These are phyloP conservation scores for Schizaphis graminum DNA, from an alignment of 2,888 invertebrate species.

Conservation along the genomic window DNA sequence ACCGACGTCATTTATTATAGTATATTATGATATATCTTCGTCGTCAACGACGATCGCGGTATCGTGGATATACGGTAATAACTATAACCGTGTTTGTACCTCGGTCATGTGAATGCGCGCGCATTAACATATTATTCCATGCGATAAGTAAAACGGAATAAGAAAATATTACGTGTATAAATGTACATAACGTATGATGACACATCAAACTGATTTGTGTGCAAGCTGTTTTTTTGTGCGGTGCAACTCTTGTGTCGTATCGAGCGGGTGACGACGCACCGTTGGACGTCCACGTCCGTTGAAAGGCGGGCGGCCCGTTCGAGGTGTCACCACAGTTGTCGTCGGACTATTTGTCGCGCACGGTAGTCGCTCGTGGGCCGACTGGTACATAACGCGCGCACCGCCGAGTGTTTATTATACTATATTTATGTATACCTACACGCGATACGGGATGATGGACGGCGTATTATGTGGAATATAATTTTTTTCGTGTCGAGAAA, in stretches of 20 bases:
- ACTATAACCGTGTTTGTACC: neutral
- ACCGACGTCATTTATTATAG: slow-evolving; percentile 5
- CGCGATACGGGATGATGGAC: slow-evolving; percentile 11
- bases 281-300: slow-evolving; percentile 42
- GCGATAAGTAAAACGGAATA: neutral
- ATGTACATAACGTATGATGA: neutral
- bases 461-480: slow-evolving; percentile 20
- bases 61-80: neutral
- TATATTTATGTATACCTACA: neutral
- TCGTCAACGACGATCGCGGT: neutral
- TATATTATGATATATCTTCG: neutral
- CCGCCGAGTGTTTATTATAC: neutral
- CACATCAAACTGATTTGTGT: slow-evolving; percentile 58
- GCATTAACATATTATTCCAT: neutral
- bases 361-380: slow-evolving; percentile 54
- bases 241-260: neutral
- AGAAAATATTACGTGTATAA: neutral
- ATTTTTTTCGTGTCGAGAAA: slow-evolving; percentile 34
- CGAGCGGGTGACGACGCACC: slow-evolving; percentile 27
- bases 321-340: slow-evolving; percentile 57
- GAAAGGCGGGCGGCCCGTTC: slow-evolving; percentile 47
- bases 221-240: slow-evolving; percentile 2
- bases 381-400: neutral
- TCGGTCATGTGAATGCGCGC: neutral
- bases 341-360: slow-evolving; percentile 52